Evolutionary conservation across 2,113 vertebrate species (phyloP).

Genomic region (Antigone vipio): DNA sequence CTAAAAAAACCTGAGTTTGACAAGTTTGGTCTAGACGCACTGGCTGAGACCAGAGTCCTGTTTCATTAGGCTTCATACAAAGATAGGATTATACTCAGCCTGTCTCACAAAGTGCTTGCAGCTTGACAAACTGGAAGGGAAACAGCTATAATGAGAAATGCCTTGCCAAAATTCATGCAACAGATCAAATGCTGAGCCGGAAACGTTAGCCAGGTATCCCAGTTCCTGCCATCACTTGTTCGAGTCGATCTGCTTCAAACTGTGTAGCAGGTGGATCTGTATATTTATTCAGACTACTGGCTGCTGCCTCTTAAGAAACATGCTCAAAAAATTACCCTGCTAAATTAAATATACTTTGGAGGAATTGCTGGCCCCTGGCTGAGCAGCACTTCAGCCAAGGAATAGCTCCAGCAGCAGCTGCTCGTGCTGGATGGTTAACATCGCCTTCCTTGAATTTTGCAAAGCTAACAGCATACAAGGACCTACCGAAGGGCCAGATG

Average conservation of each 20-base stretch:
- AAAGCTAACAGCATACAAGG: neutral
- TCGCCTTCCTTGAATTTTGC: neutral
- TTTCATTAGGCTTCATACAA: neutral
- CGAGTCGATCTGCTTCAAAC: neutral
- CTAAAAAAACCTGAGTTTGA: neutral
- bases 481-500: neutral
- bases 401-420: constrained; percentile 27
- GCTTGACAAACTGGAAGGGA: neutral
- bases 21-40: neutral
- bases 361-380: neutral
- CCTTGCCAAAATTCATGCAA: neutral
- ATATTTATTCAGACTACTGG: neutral
- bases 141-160: neutral
- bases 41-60: neutral
- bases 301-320: neutral
- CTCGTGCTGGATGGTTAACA: neutral
- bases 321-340: neutral
- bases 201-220: neutral
- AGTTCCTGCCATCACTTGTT: neutral
- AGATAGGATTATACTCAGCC: neutral
- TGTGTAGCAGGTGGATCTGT: neutral
- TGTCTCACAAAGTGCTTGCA: neutral
- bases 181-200: neutral
- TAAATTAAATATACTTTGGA: neutral
- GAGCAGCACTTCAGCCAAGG: neutral